Base-by-base conservation (phyloP, 2,113 vertebrate genomes). In the Sorex fumeus region DNA sequence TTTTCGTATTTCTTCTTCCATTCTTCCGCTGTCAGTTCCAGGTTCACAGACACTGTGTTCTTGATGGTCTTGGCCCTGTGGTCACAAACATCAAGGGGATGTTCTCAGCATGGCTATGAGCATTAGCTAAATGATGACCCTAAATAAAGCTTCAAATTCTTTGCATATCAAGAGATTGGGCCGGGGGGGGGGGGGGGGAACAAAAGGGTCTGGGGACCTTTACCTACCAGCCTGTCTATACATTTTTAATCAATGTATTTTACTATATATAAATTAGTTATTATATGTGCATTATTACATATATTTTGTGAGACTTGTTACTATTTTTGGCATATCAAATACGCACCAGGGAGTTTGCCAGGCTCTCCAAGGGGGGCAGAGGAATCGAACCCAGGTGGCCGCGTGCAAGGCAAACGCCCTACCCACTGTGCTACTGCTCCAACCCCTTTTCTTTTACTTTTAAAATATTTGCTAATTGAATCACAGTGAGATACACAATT, bases 1-100 rank as follows among this genome's bases (percentile, higher is more conserved):
- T 99, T 99, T 96, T 99, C 98, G 0, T 98, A 99, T 69, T 99
- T 99, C 96, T 99, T 99, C 98, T 99, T 99, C 99, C 99, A 99
- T 97, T 99, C 99, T 95, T 99, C 99, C 0, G 99, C 99, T 0
- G 99, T 99, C 97, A 99, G 97, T 96, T 99, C 99, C 97, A 99
- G 97, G 93, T 99, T 99, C 91, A 99, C 98, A 6, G 98, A 99
- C 91, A 99, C 99, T 0, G 99, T 99, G 96, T 99, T 99, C 98
- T 99, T 99, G 97, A 99, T 99, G 50, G 99, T 99, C 98, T 99
- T 99, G 1, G 99, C 99, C 97, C 99, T 99, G 93, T 9, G 0
- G 15, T 89, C 45, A 75, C 93, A 85, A 16, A 43, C 0, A 4
- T 18, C 72, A 67, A 60, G 19, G 28, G 82, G 47, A 76, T 82